Conservation (phyloP, 2,113 vertebrate genomes). For the Leptobrachium ailaonicum region DNA sequence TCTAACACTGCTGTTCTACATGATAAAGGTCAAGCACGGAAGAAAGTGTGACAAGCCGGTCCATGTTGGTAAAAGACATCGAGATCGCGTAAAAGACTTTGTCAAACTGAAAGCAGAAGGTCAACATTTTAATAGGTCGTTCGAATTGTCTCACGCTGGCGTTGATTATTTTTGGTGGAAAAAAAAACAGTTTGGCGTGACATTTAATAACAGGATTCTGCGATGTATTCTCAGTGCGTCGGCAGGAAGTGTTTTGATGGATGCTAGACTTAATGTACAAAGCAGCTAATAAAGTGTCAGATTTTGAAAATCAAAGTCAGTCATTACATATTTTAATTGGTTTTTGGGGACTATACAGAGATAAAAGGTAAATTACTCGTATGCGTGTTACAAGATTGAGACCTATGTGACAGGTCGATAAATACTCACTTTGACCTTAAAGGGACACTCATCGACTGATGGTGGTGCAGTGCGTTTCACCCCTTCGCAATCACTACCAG, state of each 20-base stretch:
- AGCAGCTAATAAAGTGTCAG: too few species aligned
- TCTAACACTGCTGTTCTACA: constrained; percentile 2
- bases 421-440: too few species aligned
- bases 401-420: too few species aligned
- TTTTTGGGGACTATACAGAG: too few species aligned
- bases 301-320: too few species aligned
- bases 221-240: neutral
- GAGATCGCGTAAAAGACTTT: constrained; percentile 2
- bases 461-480: too few species aligned
- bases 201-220: neutral
- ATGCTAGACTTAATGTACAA: too few species aligned
- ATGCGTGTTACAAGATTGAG: too few species aligned
- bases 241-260: neutral
- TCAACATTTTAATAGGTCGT: neutral
- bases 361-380: too few species aligned
- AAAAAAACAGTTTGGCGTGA: neutral
- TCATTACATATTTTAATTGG: too few species aligned
- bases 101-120: neutral
- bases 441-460: too few species aligned
- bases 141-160: neutral
- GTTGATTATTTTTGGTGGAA: neutral
- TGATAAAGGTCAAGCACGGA: neutral
- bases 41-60: constrained; percentile 2
- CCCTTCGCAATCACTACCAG: too few species aligned
- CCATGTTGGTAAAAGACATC: neutral